Evolutionary conservation across 2,888 invertebrate species (phyloP).

Genomic region (Drosophila mettleri): DNA sequence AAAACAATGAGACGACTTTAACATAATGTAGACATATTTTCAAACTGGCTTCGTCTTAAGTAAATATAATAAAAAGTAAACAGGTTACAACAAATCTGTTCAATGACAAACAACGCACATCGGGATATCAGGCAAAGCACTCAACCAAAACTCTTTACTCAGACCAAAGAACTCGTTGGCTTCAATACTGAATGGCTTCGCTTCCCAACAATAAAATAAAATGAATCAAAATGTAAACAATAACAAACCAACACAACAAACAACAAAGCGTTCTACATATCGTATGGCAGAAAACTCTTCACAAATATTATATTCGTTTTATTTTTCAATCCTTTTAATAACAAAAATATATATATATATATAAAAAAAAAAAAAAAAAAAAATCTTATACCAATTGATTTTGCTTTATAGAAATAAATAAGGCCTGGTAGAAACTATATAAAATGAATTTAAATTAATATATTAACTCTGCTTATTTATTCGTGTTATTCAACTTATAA

Average conservation of each 20-base stretch:
- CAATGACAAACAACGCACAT: conserved; percentile 21
- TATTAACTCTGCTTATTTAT: no score
- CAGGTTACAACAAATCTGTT: conserved; percentile 7
- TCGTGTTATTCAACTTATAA: no score
- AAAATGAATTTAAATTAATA: neutral
- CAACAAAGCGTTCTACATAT: conserved; percentile 36
- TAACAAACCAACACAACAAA: conserved; percentile 43
- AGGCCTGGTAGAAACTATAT: neutral
- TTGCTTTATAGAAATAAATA: neutral
- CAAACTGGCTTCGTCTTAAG: neutral
- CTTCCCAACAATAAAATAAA: no score
- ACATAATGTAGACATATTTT: neutral
- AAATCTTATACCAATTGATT: neutral
- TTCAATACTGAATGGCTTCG: neutral
- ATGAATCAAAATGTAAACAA: conserved; percentile 27
- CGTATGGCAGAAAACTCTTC: neutral
- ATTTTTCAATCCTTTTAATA: neutral
- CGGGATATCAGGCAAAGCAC: conserved; percentile 35
- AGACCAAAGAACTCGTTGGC: conserved; percentile 5
- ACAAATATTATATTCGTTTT: neutral
- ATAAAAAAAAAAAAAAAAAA: no score
- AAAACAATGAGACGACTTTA: conserved; percentile 34
- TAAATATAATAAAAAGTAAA: neutral
- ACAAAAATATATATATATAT: no score
- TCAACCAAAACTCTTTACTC: conserved; percentile 19